phyloP scores from a whole-genome alignment of 2,797 vertebrate genomes.

The Diplodus puntazzo region DNA sequence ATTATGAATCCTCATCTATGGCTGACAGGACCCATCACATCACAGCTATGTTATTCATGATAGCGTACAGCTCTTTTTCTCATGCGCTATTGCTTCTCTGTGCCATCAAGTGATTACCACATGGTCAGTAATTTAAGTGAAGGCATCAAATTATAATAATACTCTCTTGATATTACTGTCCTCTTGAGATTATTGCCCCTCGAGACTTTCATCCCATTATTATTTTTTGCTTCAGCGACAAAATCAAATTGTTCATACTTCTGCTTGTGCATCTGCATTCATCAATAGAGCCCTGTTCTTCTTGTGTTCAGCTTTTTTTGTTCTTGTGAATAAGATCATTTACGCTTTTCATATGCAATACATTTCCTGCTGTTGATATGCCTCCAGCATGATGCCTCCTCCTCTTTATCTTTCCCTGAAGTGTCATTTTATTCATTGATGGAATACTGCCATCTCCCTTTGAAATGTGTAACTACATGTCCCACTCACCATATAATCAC shows the following conservation, averaged over 20 bases:
- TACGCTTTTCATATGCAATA: conserved; percentile 50
- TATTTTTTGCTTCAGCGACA: conserved; percentile 7
- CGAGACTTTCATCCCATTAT: conserved; percentile 30
- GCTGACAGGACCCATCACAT: conserved; percentile 52
- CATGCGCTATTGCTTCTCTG: conserved; percentile 35
- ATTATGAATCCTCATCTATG: conserved; percentile 51
- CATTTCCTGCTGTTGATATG: conserved; percentile 54
- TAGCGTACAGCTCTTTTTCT: conserved; percentile 25
- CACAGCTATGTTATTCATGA: conserved; percentile 47
- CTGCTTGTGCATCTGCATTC: conserved; percentile 13
- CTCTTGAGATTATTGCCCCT: conserved; percentile 48
- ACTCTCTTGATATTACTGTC: conserved; percentile 49
- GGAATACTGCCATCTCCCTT: conserved; percentile 78
- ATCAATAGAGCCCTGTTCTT: conserved; percentile 12
- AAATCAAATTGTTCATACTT: conserved; percentile 25
- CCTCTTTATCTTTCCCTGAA: conserved; percentile 43
- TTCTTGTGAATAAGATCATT: conserved; percentile 56
- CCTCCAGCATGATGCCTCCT: conserved; percentile 41
- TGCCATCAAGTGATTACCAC: conserved; percentile 65
- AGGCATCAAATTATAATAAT: conserved; percentile 63
- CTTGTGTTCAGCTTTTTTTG: conserved; percentile 20
- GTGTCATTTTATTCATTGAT: conserved; percentile 52
- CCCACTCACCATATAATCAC: conserved; percentile 3
- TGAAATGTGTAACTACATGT: conserved; percentile 60
- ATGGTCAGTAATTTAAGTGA: conserved; percentile 67